Conservation (phyloP, 2,113 vertebrate genomes). For the Cynoglossus semilaevis region DNA sequence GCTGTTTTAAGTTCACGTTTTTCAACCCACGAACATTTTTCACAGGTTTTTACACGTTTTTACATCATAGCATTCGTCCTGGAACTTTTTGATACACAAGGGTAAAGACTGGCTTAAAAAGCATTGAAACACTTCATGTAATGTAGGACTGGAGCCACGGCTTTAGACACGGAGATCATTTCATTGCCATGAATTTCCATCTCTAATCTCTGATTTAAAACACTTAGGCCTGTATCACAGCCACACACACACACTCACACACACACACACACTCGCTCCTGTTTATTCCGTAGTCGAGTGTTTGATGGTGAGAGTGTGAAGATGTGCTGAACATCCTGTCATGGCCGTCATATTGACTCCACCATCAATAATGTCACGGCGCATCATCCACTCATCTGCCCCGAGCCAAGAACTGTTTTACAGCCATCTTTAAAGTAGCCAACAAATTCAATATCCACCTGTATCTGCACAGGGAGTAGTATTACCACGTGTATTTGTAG, state of each 20-base stretch:
- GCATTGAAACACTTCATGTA: no score
- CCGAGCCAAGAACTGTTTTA: constrained; percentile 47
- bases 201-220: constrained; percentile 24
- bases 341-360: constrained; percentile 47
- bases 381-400: constrained; percentile 47
- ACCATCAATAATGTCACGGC: constrained; percentile 58
- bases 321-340: constrained; percentile 22
- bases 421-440: constrained; percentile 36
- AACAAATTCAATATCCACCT: constrained; percentile 49
- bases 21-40: no score
- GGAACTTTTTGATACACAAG: no score
- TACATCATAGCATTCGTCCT: no score
- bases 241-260: constrained; percentile 20
- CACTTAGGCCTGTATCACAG: constrained; percentile 22
- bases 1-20: no score
- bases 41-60: no score
- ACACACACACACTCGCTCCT: constrained; percentile 32
- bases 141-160: no score
- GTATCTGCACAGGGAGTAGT: constrained; percentile 34
- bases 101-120: no score
- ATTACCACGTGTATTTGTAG: constrained; percentile 15
- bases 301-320: constrained; percentile 35
- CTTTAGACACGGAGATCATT: no score
- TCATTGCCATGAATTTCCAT: constrained; percentile 12
- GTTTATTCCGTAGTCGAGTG: constrained; percentile 22